phyloP scores from a whole-genome alignment of 2,113 vertebrate species.

The Macquaria ambigua region DNA sequence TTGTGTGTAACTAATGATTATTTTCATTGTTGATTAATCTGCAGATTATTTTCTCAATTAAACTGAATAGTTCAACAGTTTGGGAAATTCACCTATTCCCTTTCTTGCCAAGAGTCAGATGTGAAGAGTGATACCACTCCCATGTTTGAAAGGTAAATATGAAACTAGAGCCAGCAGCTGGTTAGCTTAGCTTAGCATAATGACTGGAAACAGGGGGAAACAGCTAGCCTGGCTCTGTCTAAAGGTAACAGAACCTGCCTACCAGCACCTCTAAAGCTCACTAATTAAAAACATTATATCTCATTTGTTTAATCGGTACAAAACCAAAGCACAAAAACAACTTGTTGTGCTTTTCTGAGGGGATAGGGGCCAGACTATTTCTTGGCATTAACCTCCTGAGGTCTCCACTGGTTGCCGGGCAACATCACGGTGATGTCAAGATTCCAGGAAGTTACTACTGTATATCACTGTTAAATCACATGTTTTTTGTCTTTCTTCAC shows the following conservation, averaged over 20 bases:
- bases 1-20: background rate
- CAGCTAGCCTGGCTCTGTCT: no score
- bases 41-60: background rate
- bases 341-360: no score
- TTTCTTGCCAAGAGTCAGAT: background rate
- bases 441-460: background rate
- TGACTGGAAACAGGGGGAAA: background rate
- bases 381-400: no score
- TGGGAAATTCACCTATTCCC: background rate
- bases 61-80: background rate
- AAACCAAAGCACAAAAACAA: background rate
- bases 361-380: background rate
- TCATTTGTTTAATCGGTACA: background rate
- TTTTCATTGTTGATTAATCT: background rate
- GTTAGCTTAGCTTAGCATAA: background rate
- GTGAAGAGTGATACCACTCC: background rate
- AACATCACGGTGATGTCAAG: background rate
- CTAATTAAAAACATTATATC: background rate
- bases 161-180: background rate
- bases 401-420: background rate
- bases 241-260: background rate
- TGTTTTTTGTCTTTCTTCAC: background rate
- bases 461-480: background rate
- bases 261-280: background rate
- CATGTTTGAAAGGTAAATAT: background rate